Conservation (phyloP, 2,113 vertebrate species). For the Anthoscopus minutus region DNA sequence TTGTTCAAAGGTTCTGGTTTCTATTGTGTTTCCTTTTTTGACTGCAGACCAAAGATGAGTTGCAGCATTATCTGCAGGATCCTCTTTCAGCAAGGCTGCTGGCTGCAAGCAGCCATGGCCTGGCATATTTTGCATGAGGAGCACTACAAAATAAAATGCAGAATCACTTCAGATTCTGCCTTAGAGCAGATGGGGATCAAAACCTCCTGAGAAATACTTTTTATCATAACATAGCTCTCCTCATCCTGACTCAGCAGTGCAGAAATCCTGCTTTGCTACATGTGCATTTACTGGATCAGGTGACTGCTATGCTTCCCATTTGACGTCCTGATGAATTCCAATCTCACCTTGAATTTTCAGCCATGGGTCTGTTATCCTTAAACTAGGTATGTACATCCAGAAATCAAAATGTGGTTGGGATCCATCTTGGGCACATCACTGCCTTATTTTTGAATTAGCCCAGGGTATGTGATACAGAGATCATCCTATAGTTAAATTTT, state of each 20-base stretch:
- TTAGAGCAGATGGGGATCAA: rapidly evolving
- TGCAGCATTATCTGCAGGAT: neutral
- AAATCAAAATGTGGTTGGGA: neutral
- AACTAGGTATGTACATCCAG: neutral
- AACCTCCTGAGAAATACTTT: neutral
- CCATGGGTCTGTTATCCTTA: neutral
- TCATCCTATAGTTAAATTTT: neutral
- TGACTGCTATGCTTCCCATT: neutral
- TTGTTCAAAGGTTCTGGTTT: conserved; percentile 35
- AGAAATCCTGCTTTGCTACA: neutral
- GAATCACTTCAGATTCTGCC: neutral
- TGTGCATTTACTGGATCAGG: neutral
- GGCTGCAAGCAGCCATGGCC: neutral
- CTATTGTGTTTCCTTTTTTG: neutral
- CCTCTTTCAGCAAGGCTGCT: neutral
- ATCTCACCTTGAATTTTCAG: neutral
- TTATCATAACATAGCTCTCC: neutral
- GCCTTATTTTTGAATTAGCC: neutral
- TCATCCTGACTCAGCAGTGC: neutral
- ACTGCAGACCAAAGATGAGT: neutral
- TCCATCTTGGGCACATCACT: neutral
- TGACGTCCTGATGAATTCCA: neutral
- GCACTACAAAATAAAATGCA: neutral
- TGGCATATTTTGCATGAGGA: neutral
- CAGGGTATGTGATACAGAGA: neutral